Conservation (phyloP, 92 coral and sea anemone species). For the Scolanthus callimorphus region DNA sequence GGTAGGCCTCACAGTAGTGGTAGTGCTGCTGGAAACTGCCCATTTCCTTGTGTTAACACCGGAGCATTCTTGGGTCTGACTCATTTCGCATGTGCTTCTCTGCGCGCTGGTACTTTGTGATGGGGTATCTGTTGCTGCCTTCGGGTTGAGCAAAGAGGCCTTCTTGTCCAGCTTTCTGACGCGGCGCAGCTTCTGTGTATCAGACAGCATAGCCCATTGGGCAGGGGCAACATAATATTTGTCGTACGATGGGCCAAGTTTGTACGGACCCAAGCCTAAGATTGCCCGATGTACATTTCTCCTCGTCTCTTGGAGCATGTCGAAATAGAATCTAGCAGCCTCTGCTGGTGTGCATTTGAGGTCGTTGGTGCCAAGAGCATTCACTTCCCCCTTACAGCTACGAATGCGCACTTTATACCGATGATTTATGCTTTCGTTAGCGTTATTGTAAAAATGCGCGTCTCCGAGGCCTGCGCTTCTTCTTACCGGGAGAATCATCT, state of each 20-base stretch:
- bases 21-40: no score
- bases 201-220: background rate
- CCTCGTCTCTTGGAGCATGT: conserved; percentile 7
- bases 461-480: conserved; percentile 12
- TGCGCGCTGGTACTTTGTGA: no score
- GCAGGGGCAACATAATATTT: conserved; percentile 1
- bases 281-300: conserved; percentile 22
- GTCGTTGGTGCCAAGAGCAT: conserved; percentile 7
- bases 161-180: no score
- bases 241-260: conserved; percentile 14
- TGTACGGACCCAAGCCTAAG: conserved; percentile 19
- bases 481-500: conserved; percentile 29
- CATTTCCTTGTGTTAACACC: no score
- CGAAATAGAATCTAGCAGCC: conserved; percentile 18
- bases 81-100: no score
- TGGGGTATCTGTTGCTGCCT: no score
- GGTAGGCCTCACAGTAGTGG: no score
- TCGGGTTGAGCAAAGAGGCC: no score
- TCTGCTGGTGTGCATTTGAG: conserved; percentile 11
- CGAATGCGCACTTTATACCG: conserved; percentile 20
- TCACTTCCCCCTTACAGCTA: conserved; percentile 9
- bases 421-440: conserved; percentile 27
- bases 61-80: no score
- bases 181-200: background rate
- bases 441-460: conserved; percentile 24